phyloP scores from a whole-genome alignment of 2,888 invertebrate genomes.

The Amiota minor region DNA sequence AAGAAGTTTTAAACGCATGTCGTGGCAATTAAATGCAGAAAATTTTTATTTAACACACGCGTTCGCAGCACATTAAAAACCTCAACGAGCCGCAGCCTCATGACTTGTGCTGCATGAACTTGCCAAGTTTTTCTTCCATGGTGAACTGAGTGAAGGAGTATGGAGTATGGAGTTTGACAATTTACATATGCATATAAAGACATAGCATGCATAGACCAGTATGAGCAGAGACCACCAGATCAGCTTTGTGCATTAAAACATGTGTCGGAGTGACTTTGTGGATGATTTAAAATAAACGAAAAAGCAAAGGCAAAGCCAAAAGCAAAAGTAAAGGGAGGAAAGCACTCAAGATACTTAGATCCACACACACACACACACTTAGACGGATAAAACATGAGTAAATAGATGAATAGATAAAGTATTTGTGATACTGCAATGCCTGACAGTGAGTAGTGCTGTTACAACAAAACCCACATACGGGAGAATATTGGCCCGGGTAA shows the following conservation, averaged over 20 bases:
- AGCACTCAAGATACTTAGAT: not conserved
- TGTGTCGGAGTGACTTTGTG: slow-evolving; percentile 31
- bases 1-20: slow-evolving; percentile 49
- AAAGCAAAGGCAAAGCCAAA: slow-evolving; percentile 11
- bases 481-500: slow-evolving; percentile 40
- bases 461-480: slow-evolving; percentile 4
- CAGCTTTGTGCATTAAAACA: slow-evolving; percentile 21
- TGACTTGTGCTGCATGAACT: not conserved
- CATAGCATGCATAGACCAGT: too few species aligned
- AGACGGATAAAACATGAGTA: not conserved
- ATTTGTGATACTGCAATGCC: too few species aligned
- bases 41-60: slow-evolving; percentile 41
- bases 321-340: not conserved
- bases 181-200: too few species aligned
- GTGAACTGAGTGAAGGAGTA: too few species aligned
- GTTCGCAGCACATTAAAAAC: slow-evolving; percentile 19
- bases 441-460: too few species aligned
- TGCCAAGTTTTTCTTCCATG: too few species aligned
- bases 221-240: slow-evolving; percentile 16
- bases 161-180: too few species aligned
- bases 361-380: not conserved
- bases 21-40: slow-evolving; percentile 57
- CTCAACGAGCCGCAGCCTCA: not conserved
- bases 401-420: too few species aligned
- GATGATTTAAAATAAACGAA: slow-evolving; percentile 30